Evolutionary conservation across 1,140 invertebrate species (phyloP), one percentile per base, ranked within the genome.

Genomic region (Ceratosolen fusciceps): DNA sequence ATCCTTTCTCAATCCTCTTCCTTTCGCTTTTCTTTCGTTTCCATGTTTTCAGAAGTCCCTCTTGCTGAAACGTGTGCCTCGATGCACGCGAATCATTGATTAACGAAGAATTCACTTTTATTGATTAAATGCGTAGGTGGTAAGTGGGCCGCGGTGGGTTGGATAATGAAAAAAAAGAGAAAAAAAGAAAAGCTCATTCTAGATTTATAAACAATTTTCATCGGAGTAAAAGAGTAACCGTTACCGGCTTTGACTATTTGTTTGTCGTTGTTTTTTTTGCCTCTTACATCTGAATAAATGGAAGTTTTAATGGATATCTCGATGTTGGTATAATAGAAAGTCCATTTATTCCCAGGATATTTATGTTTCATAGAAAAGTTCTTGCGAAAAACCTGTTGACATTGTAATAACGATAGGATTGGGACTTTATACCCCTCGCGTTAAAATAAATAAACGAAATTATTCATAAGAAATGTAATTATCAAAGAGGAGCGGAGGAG

Each of bases 301-400:
- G n/a, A 74, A 58, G 54, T 39, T 58, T 58, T 58, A 58, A 73
- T 58, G 71, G 34, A 58, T 56, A 56, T 73, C 12, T 52, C 21
- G 21, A 54, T 56, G 29, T 58, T 58, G 19, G 21, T 19, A 34
- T 26, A 58, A 39, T 16, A 8, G 52, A 73, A 72, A 26, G 31
- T 26, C 1, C 54, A 73, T 73, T 56, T 58, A 73, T 73, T 39
- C 16, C 1, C 70, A 14, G 19, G 3, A 14, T 56, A 73, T 54
- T 56, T 56, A 56, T 58, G 24, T 37, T 58, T 56, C 52, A 26
- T 56, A 52, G 19, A 39, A 24, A 24, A 24, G 52, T 37, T 39
- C 52, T 58, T 58, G 26, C 24, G 19, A 56, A 73, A 72, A 73
- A 4, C 0, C 21, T 12, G 34, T 73, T 73, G 56, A 62, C 24